Percentiles rank a stretch among this genome's conserved stretches.
Evolutionary conservation across 1,140 invertebrate genomes (phyloP).

Genomic region (Vanessa tameamea): DNA sequence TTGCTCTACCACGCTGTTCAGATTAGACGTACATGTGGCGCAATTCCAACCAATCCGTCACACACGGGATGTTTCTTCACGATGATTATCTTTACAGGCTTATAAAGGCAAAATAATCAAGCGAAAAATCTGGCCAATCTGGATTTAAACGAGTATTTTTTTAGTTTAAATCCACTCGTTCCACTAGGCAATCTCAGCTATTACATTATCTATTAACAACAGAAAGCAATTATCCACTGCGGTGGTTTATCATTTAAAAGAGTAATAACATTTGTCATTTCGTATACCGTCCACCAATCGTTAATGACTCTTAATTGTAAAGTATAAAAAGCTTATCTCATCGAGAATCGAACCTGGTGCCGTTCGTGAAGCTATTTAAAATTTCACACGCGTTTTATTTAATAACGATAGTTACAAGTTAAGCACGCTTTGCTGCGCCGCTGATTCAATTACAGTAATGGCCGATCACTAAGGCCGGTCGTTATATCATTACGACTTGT

Average conservation of each 20-base stretch:
- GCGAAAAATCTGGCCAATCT: no score
- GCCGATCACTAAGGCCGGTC: slow-evolving; percentile 7
- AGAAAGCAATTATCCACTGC: neutral
- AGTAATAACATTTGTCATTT: neutral
- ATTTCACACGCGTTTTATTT: slow-evolving; percentile 30
- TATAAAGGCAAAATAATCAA: no score
- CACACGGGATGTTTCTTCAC: no score
- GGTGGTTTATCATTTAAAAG: neutral
- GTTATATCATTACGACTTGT: slow-evolving; percentile 19
- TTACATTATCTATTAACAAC: neutral
- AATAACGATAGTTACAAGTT: slow-evolving; percentile 33
- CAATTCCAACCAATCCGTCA: no score
- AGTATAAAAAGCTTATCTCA: slow-evolving; percentile 19
- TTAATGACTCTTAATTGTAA: slow-evolving; percentile 16
- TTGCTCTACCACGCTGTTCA: no score
- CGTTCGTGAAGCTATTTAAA: slow-evolving; percentile 20
- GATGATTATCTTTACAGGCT: no score
- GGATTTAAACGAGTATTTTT: no score
- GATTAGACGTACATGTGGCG: no score
- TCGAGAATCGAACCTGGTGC: slow-evolving; percentile 22
- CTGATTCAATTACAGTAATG: slow-evolving; percentile 21
- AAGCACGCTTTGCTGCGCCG: slow-evolving; percentile 7
- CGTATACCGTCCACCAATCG: slow-evolving; percentile 4
- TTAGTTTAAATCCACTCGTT: no score
- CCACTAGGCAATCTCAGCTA: neutral